Conservation (phyloP, 2,888 invertebrate species). For the Philaethria dido region DNA sequence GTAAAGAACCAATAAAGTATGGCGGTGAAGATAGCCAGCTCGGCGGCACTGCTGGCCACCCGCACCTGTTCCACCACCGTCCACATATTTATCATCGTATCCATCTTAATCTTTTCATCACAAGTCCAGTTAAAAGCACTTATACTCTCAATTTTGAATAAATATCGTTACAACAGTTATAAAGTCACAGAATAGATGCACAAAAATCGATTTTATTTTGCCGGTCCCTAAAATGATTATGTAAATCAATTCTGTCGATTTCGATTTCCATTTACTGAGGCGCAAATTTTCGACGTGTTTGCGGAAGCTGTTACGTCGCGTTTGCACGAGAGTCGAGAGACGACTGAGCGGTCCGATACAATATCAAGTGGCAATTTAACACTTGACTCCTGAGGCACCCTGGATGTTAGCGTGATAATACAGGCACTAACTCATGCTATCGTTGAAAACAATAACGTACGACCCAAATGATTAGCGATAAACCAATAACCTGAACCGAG, state of each 20-base stretch:
- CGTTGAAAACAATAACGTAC: conserved; percentile 61
- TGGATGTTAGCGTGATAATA: conserved; percentile 38
- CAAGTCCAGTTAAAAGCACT: conserved; percentile 64
- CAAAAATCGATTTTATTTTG: conserved; percentile 24
- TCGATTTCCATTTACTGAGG: conserved; percentile 27
- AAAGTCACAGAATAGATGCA: conserved; percentile 41
- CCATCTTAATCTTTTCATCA: conserved; percentile 73
- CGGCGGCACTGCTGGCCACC: conserved; percentile 84
- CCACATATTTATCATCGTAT: conserved; percentile 77
- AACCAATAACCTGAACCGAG: conserved; percentile 45
- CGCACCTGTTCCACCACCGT: conserved; percentile 76
- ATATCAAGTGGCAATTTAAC: conserved; percentile 45
- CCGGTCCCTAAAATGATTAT: conserved; percentile 19
- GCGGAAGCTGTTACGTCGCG: conserved; percentile 35
- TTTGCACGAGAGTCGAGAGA: conserved; percentile 35
- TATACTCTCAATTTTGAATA: conserved; percentile 56
- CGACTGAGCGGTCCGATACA: conserved; percentile 43
- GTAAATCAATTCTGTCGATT: conserved; percentile 25
- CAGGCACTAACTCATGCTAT: conserved; percentile 31
- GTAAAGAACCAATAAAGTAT: conserved; percentile 86
- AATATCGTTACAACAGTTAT: conserved; percentile 11
- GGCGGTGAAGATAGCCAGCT: conserved; percentile 85
- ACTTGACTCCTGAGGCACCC: conserved; percentile 40
- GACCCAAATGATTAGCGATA: conserved; percentile 71
- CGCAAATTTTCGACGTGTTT: background rate